Evolutionary conservation across 2,797 vertebrate genomes (phyloP), one percentile per base, ranked within the genome.

Genomic region (Oreonectes daqikongensis): DNA sequence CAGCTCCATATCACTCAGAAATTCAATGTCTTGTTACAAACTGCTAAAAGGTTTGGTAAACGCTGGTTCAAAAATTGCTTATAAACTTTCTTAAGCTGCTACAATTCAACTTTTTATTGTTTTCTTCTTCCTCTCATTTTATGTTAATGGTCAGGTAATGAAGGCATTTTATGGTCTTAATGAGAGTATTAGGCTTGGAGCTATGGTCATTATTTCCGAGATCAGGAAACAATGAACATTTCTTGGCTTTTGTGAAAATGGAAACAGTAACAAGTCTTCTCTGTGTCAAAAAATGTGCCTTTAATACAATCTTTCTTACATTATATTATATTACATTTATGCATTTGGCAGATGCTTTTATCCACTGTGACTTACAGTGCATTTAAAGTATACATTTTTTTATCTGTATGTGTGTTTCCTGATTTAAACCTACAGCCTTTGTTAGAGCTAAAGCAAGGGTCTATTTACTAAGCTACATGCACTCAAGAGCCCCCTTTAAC

Each of bases 241-340:
- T 57, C 6, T 26, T 57, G 55, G 55, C 26, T 17, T 57, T 57
- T 30, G 55, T 28, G 15, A 57, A 24, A 57, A 57, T 57, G 26
- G 55, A 57, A 28, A 57, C 55, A 28, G 14, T 17, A 7, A 20
- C n/a, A 55, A 26, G 22, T 53, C 11, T 53, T 4, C 50, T 52
- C 50, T 52, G 50, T 26, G 22, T 5, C 22, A 26, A 15, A 55
- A 55, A 55, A 24, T 79, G 75, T 48, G 15, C 46, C 17, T 48
- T 50, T 50, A n/a, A 20, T 50, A 5, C n/a, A 50, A 18, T 18
- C 44, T 18, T 4, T 46, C 17, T 46, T 18, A 46, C 15, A 15
- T 46, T 46, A 46, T 15, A 46, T 46, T 18, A 46, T 15, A 15
- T 46, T 46, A 5, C 15, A 46, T 18, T 6, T 42, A 46, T 46